Evolutionary conservation across 2,888 invertebrate species (phyloP).

Genomic region (Microdon myrmicae): DNA sequence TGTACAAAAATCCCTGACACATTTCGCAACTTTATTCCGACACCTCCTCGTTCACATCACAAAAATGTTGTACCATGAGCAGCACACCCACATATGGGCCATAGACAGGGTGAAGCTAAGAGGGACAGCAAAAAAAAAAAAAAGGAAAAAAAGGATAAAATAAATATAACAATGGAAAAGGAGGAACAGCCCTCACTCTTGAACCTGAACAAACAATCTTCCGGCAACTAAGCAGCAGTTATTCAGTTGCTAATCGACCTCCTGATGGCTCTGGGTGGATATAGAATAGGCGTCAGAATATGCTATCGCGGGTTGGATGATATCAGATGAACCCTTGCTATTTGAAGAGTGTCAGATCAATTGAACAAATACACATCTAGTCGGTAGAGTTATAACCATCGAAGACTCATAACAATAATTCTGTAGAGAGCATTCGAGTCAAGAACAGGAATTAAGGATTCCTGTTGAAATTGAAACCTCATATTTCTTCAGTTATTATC

Average conservation of each 20-base stretch:
- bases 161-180: background rate
- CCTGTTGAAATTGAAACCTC: conserved; percentile 26
- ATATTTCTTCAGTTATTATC: background rate
- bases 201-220: conserved; percentile 32
- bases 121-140: background rate
- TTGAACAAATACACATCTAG: conserved; percentile 29
- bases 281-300: too few relatives aligned
- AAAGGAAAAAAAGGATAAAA: conserved; percentile 3
- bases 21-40: conserved; percentile 28
- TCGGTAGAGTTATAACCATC: conserved; percentile 7
- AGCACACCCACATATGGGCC: conserved; percentile 21
- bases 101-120: background rate
- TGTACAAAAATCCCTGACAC: conserved; percentile 40
- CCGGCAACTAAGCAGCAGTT: conserved; percentile 35
- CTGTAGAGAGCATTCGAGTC: conserved; percentile 38
- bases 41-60: too few relatives aligned
- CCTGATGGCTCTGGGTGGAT: conserved; percentile 17
- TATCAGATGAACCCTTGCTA: conserved; percentile 33
- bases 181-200: conserved; percentile 4
- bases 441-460: conserved; percentile 38
- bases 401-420: conserved; percentile 44
- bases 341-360: conserved; percentile 26
- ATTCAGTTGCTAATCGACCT: conserved; percentile 45
- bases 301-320: too few relatives aligned
- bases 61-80: too few relatives aligned